These are phyloP conservation scores for Perca fluviatilis DNA, from an alignment of 2,113 vertebrate species.

Conservation along the genomic window DNA sequence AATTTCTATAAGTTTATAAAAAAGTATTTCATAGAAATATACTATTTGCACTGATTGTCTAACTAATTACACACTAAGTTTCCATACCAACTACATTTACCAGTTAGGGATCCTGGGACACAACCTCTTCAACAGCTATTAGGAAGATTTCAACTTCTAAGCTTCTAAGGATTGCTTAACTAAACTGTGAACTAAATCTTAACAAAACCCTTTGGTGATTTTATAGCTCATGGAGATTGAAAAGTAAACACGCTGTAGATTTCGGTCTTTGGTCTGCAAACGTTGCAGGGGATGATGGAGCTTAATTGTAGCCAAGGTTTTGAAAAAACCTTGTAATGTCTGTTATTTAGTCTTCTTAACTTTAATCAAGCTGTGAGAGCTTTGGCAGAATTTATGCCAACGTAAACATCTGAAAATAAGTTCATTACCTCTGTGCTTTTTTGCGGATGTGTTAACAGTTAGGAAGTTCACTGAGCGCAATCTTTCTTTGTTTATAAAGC, in stretches of 20 bases:
- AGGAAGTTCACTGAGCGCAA: neutral
- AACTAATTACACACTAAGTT: constrained; percentile 45
- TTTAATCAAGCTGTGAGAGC: constrained; percentile 2
- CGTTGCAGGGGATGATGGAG: neutral
- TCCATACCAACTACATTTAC: constrained; percentile 43
- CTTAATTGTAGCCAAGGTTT: constrained; percentile 7
- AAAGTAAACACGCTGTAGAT: constrained; percentile 7
- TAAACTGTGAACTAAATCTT: constrained; percentile 28
- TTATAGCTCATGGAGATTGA: constrained; percentile 26
- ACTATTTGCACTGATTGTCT: constrained; percentile 22
- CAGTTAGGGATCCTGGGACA: constrained; percentile 29
- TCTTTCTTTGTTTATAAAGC: constrained; percentile 29
- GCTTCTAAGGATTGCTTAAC: constrained; percentile 30
- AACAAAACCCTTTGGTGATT: constrained; percentile 45
- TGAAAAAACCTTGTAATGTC: neutral
- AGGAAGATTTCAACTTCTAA: constrained; percentile 47
- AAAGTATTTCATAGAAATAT: neutral
- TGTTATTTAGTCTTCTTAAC: constrained; percentile 4
- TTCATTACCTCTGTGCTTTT: neutral
- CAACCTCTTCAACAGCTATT: constrained; percentile 42
- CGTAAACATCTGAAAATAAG: neutral
- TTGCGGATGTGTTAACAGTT: constrained; percentile 25
- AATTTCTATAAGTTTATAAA: neutral
- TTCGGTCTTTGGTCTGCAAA: constrained; percentile 36
- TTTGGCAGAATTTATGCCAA: neutral